phyloP scores from a whole-genome alignment of 2,888 invertebrate genomes.

The Trissolcus brochymenae region DNA sequence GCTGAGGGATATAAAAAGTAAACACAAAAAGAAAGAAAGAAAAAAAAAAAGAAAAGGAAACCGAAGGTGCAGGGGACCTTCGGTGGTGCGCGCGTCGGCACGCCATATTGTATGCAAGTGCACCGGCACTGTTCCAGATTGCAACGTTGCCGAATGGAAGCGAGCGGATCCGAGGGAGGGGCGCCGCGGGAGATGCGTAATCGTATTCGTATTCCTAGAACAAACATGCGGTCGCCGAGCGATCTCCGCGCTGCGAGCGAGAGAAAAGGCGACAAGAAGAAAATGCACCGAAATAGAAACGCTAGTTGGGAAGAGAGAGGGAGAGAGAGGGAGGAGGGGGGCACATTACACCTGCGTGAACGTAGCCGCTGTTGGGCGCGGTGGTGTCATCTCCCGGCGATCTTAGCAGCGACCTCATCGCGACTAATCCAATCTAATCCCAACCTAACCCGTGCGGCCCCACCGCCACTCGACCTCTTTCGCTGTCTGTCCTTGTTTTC shows the following conservation, averaged over 20 bases:
- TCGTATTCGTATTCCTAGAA: slow-evolving; percentile 61
- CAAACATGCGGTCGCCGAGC: slow-evolving; percentile 59
- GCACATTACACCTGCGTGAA: slow-evolving; percentile 57
- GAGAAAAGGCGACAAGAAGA: slow-evolving; percentile 17
- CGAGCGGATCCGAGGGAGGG: slow-evolving; percentile 13
- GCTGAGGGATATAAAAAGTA: slow-evolving; percentile 33
- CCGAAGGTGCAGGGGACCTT: slow-evolving; percentile 16
- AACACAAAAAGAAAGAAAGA: slow-evolving; percentile 15
- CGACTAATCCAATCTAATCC: slow-evolving; percentile 56
- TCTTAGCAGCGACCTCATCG: slow-evolving; percentile 67
- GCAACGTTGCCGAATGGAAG: slow-evolving; percentile 51
- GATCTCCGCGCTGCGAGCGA: slow-evolving; percentile 39
- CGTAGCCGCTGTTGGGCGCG: slow-evolving; percentile 56
- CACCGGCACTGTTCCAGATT: slow-evolving; percentile 55
- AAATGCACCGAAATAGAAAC: slow-evolving; percentile 31
- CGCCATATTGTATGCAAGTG: slow-evolving; percentile 58
- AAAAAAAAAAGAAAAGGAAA: background rate
- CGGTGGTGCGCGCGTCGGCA: slow-evolving; percentile 48
- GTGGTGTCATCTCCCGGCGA: slow-evolving; percentile 75
- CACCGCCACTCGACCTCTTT: slow-evolving; percentile 41
- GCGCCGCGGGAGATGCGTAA: slow-evolving; percentile 59
- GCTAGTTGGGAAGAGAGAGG: slow-evolving; percentile 15
- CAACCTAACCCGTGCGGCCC: slow-evolving; percentile 35
- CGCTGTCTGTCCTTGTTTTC: slow-evolving; percentile 6
- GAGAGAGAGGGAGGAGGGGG: background rate